phyloP scores from a whole-genome alignment of 2,797 vertebrate species.

The Pteronotus mesoamericanus region DNA sequence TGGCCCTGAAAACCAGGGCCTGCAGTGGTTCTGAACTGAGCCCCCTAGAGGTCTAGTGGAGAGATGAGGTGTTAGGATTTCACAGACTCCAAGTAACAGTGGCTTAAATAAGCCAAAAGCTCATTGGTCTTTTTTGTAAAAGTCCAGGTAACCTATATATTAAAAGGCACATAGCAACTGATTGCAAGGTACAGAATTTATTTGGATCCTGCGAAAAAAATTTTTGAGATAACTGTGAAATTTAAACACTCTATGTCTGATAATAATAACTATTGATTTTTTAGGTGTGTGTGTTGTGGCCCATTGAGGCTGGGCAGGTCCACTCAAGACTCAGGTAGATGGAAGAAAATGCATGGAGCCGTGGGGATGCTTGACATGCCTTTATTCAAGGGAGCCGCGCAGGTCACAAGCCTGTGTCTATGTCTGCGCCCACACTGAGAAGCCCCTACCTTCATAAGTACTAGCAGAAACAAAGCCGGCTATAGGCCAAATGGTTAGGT shows the following conservation, averaged over 20 bases:
- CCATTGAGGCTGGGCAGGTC: no score
- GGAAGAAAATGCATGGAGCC: no score
- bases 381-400: no score
- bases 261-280: background rate
- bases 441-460: no score
- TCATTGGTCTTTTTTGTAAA: background rate
- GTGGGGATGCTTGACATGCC: no score
- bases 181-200: background rate
- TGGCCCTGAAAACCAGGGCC: background rate
- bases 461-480: no score
- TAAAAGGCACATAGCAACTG: background rate
- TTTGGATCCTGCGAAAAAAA: background rate
- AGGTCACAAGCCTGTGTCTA: no score
- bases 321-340: no score
- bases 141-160: background rate
- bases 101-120: background rate
- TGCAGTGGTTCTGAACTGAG: background rate
- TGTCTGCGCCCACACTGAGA: no score
- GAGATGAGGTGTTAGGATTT: background rate
- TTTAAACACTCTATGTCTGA: background rate
- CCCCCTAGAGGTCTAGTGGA: background rate
- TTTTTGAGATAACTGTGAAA: background rate
- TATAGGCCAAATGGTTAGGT: no score
- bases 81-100: background rate
- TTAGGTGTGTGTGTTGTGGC: no score